Evolutionary conservation across 2,888 invertebrate species (phyloP), one percentile per base, ranked within the genome.

Genomic region (Parnassius mnemosyne): DNA sequence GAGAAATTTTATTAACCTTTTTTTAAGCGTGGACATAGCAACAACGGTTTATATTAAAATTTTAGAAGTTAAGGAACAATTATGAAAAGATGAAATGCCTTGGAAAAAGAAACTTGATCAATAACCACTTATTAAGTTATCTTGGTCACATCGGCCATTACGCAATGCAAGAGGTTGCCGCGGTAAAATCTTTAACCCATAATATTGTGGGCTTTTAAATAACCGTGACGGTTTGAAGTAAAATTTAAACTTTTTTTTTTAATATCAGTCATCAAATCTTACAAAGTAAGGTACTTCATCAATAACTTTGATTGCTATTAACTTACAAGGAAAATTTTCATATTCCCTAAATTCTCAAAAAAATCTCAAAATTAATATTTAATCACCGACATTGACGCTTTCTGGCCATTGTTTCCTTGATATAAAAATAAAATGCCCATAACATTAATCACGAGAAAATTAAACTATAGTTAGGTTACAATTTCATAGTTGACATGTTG

Each of bases 401-500:
- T 34, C 34, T 34, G 34, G 7, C 7, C 34, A 34, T 34, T 34
- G 43, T 43, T 11, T 43, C 10, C 11, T 10, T 11, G 10, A 11
- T 11, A 43, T 16, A 61, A 59, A 55, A 52, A 54, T 57, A 61
- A 72, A 73, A 73, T 73, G 71, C 72, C 68, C 60, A 65, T 73
- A 71, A 76, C 87, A 89, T 89, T 79, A 86, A 89, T 89, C 87
- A 89, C 73, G 69, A 63, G 70, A 68, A 74, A 79, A 80, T 81
- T 80, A 79, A 76, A 83, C 79, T 80, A 83, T 79, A 83, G 77
- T 81, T 80, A 80, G 81, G 84, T 87, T 84, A 85, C 84, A 86
- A 87, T 89, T 87, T 87, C 84, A 87, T 85, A 89, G 89, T 85
- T 86, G 89, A 89, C 89, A 87, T 83, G 80, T 89, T 87, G 89